Conservation (phyloP, 2,113 vertebrate genomes). For the Pithys albifrons region DNA sequence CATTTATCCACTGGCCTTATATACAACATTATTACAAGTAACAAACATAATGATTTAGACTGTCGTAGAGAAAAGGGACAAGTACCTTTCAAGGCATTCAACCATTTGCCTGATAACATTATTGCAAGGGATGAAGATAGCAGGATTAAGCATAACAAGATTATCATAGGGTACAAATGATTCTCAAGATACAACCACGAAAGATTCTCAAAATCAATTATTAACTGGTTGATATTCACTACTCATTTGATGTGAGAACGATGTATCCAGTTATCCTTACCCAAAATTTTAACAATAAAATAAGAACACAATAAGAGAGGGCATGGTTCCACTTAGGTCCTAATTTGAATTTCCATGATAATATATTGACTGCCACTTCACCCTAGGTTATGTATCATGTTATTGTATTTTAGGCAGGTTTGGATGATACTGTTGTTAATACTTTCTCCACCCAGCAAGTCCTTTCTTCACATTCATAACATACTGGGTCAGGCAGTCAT, state of each 20-base stretch:
- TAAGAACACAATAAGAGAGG: background rate
- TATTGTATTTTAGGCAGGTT: background rate
- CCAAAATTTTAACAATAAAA: background rate
- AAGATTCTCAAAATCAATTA: background rate
- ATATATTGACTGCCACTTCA: background rate
- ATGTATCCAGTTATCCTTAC: background rate
- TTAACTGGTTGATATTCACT: background rate
- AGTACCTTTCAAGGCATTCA: background rate
- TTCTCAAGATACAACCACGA: background rate
- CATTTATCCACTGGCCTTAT: background rate
- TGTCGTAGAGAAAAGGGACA: background rate
- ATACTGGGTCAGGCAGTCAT: accelerated
- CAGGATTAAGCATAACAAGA: background rate
- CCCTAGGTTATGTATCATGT: background rate
- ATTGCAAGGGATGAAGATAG: background rate
- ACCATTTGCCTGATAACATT: background rate
- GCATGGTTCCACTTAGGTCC: background rate
- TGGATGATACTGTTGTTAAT: background rate
- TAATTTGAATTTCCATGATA: background rate
- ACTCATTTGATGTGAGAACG: background rate
- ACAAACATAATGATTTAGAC: background rate
- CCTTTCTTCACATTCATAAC: background rate
- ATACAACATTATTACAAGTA: background rate
- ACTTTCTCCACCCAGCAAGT: background rate
- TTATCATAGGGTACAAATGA: background rate